These are phyloP conservation scores for Cynopterus brachyotis DNA, from an alignment of 2,113 vertebrate genomes.

Conservation along the genomic window DNA sequence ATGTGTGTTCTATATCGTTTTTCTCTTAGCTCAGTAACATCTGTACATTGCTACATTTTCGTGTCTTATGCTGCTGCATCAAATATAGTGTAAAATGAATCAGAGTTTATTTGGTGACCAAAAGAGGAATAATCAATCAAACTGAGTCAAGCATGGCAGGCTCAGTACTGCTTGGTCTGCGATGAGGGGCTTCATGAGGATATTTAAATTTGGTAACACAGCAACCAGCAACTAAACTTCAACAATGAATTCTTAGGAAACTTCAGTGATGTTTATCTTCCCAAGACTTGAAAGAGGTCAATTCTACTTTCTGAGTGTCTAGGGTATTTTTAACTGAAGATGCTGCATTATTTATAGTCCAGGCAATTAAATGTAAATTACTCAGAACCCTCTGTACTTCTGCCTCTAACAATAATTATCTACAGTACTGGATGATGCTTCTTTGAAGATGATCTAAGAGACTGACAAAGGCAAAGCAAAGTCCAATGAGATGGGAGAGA, in stretches of 20 bases:
- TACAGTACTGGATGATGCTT: neutral
- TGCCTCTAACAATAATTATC: neutral
- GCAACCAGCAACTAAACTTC: neutral
- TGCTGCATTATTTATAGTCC: constrained; percentile 25
- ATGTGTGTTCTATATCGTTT: neutral
- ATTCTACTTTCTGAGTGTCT: neutral
- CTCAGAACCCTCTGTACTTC: neutral
- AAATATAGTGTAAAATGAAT: neutral
- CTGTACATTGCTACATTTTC: neutral
- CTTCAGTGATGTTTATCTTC: neutral
- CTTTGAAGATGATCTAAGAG: neutral
- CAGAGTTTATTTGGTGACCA: neutral
- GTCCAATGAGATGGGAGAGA: neutral
- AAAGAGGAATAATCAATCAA: neutral
- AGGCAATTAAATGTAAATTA: constrained; percentile 17
- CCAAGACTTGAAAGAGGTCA: neutral
- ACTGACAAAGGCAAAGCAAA: neutral
- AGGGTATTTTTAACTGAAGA: constrained; percentile 35
- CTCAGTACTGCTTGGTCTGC: neutral
- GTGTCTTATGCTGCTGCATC: neutral
- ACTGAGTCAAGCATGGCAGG: neutral
- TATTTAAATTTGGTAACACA: neutral
- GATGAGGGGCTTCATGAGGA: neutral
- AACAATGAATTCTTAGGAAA: neutral
- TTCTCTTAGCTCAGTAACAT: neutral